Conservation (phyloP, 2,888 invertebrate species). For the Thecocarcelia acutangulata region DNA sequence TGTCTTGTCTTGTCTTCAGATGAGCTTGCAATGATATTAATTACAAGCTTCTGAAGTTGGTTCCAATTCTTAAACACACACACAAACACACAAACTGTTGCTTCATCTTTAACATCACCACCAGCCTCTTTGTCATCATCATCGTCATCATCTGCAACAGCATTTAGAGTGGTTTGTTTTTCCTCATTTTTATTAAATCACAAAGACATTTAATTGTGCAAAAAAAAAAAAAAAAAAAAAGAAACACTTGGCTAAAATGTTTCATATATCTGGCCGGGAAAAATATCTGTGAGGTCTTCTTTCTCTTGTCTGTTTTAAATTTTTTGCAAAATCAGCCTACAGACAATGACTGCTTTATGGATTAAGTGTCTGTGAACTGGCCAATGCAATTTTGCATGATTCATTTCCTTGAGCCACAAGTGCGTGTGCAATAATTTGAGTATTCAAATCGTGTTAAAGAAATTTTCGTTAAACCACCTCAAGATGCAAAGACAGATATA, state of each 20-base stretch:
- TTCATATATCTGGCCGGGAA: conserved; percentile 18
- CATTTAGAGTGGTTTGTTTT: not conserved
- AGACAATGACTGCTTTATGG: conserved; percentile 25
- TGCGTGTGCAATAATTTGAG: not conserved
- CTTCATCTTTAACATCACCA: conserved; percentile 25
- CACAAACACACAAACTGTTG: not conserved
- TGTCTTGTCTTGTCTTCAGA: conserved; percentile 40
- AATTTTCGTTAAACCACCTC: conserved; percentile 13
- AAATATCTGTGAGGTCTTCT: conserved; percentile 64
- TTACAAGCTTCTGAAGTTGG: conserved; percentile 63
- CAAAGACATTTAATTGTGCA: conserved; percentile 24
- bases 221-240: too few relatives aligned
- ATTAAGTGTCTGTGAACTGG: conserved; percentile 12
- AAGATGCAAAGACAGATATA: conserved; percentile 9
- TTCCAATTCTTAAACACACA: conserved; percentile 13
- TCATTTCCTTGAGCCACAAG: conserved; percentile 47
- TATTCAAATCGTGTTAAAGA: conserved; percentile 33
- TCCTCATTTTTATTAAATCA: not conserved
- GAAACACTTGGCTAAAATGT: conserved; percentile 20
- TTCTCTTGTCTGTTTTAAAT: conserved; percentile 14
- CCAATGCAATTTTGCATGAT: conserved; percentile 56
- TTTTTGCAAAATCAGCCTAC: conserved; percentile 41
- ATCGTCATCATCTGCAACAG: conserved; percentile 21
- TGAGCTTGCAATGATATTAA: conserved; percentile 65
- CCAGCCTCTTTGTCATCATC: conserved; percentile 33